Conservation (phyloP, 2,113 vertebrate species). For the Cettia cetti region DNA sequence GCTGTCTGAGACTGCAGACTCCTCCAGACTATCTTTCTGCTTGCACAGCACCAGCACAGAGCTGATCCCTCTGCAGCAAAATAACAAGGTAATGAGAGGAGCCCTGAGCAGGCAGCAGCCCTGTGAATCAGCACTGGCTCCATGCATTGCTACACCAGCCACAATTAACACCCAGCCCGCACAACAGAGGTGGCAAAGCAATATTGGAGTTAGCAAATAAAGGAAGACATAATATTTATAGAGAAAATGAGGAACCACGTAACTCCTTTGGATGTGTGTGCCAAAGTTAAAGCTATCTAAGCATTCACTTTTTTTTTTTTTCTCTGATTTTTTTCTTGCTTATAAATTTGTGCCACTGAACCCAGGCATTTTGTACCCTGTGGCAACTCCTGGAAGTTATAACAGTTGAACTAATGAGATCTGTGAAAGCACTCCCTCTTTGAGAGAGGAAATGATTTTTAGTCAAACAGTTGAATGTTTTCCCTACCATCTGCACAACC, state of each 20-base stretch:
- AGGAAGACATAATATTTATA: background rate
- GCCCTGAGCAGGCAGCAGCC: background rate
- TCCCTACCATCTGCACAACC: constrained; percentile 40
- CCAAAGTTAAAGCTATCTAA: background rate
- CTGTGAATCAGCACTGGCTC: background rate
- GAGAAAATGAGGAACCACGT: background rate
- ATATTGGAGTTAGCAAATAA: background rate
- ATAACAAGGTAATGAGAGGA: rapidly evolving
- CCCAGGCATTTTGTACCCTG: background rate
- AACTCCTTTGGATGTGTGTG: background rate
- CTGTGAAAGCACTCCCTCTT: constrained; percentile 22
- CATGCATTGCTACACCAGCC: background rate
- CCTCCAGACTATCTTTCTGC: background rate
- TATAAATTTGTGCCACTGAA: background rate
- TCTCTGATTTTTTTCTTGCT: background rate
- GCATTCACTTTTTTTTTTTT: background rate
- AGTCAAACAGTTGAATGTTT: constrained; percentile 27
- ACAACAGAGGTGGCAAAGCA: background rate
- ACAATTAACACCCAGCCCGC: background rate
- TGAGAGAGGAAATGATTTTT: constrained; percentile 51
- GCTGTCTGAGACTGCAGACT: background rate
- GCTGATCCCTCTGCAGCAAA: background rate
- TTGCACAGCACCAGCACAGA: background rate
- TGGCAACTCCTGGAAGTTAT: constrained; percentile 38
- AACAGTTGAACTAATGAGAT: constrained; percentile 12